Evolutionary conservation across 2,113 vertebrate species (phyloP).

Genomic region (Nothobranchius furzeri): DNA sequence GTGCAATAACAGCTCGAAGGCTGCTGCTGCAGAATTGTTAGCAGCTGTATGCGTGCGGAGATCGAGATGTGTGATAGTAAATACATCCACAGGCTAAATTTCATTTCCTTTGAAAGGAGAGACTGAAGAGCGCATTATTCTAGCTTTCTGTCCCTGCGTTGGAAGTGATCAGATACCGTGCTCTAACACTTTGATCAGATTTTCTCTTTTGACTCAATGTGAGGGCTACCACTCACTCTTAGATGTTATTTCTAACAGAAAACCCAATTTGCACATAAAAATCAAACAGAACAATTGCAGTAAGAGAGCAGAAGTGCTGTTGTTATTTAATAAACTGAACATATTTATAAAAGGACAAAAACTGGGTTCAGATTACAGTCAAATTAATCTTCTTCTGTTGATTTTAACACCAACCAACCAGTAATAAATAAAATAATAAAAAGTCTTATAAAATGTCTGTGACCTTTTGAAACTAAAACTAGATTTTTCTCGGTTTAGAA

Average conservation of each 20-base stretch:
- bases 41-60: constrained; percentile 27
- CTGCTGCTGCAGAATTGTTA: constrained; percentile 19
- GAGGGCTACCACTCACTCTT: background rate
- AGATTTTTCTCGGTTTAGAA: background rate
- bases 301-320: background rate
- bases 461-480: background rate
- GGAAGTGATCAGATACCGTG: background rate
- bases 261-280: no score
- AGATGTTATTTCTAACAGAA: background rate
- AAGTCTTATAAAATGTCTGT: background rate
- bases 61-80: constrained; percentile 48
- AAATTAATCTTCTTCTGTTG: background rate
- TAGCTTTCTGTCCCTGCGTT: background rate
- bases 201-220: constrained; percentile 17
- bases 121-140: constrained; percentile 25
- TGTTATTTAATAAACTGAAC: background rate
- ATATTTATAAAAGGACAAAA: background rate
- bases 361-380: background rate
- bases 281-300: no score
- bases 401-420: background rate
- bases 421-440: background rate
- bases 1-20: constrained; percentile 49
- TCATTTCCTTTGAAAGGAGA: constrained; percentile 57
- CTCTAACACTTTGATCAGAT: background rate
- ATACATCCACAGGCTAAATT: constrained; percentile 50